These are phyloP conservation scores for Zaprionus ornatus DNA, from an alignment of 1,140 invertebrate genomes.

Conservation along the genomic window DNA sequence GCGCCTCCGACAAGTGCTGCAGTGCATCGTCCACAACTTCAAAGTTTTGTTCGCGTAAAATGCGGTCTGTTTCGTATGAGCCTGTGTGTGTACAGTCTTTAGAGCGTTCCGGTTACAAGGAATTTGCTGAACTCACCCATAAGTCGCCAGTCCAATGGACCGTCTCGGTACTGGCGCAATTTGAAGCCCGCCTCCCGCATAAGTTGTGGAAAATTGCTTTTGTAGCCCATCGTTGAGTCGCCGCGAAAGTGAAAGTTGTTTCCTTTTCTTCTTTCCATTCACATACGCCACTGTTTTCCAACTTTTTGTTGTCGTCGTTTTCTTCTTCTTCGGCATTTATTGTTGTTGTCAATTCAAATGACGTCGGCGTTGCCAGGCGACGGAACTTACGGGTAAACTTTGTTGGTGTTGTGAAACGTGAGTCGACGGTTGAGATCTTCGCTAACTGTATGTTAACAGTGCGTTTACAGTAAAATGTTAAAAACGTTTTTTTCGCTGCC, in stretches of 20 bases:
- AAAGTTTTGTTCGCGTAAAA: constrained; percentile 73
- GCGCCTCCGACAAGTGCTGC: constrained; percentile 72
- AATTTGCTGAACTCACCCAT: constrained; percentile 56
- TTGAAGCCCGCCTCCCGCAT: constrained; percentile 75
- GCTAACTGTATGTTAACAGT: not conserved
- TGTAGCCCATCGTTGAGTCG: constrained; percentile 56
- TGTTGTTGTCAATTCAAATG: constrained; percentile 29
- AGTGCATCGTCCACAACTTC: constrained; percentile 72
- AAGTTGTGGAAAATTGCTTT: constrained; percentile 71
- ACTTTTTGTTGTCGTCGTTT: constrained; percentile 35
- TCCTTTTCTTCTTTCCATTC: constrained; percentile 48
- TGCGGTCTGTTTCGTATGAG: constrained; percentile 72
- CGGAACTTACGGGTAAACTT: not conserved
- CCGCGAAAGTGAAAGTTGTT: constrained; percentile 52
- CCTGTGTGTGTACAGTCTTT: constrained; percentile 34
- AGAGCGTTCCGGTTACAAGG: not conserved
- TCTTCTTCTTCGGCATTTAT: constrained; percentile 33
- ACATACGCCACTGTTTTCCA: constrained; percentile 7
- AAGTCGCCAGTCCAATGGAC: constrained; percentile 74
- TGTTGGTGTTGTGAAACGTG: not conserved
- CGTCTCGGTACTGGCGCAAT: constrained; percentile 68
- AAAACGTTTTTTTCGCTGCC: not conserved
- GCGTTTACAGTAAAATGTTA: not conserved
- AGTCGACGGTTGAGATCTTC: constrained; percentile 11
- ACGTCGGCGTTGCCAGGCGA: constrained; percentile 10